A percentile compares a stretch with the other conserved stretches of the same genome.
These are phyloP conservation scores for Drosophila kambysellisi DNA, from an alignment of 2,888 invertebrate genomes.

Conservation along the genomic window DNA sequence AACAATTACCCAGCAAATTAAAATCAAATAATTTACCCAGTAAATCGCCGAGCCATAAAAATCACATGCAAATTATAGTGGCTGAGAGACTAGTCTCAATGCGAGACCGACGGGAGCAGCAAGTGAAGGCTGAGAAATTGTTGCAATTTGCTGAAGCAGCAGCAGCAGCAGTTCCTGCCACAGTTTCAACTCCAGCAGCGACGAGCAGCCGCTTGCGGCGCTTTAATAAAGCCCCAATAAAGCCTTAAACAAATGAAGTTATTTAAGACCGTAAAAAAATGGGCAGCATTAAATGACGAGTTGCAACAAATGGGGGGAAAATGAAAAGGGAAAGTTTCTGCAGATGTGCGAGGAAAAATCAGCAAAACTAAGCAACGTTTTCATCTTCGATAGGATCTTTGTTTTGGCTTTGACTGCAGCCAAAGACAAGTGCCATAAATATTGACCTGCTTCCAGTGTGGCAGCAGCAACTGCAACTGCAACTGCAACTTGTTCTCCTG, in stretches of 20 bases:
- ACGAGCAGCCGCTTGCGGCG: constrained; percentile 51
- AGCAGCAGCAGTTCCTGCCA: constrained; percentile 21
- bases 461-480: not conserved
- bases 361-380: constrained; percentile 9
- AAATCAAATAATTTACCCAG: constrained; percentile 83
- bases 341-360: constrained; percentile 22
- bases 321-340: constrained; percentile 67
- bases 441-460: constrained; percentile 37
- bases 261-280: constrained; percentile 72
- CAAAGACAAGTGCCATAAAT: constrained; percentile 73
- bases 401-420: constrained; percentile 2
- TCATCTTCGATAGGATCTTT: constrained; percentile 21
- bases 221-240: constrained; percentile 60
- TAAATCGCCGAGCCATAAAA: constrained; percentile 80
- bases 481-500: constrained; percentile 38
- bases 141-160: constrained; percentile 61
- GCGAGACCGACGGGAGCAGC: not conserved
- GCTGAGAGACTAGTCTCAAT: constrained; percentile 11
- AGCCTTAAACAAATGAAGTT: constrained; percentile 77
- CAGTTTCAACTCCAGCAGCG: constrained; percentile 18
- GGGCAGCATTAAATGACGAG: constrained; percentile 51
- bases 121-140: constrained; percentile 59
- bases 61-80: constrained; percentile 83
- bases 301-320: constrained; percentile 51
- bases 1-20: constrained; percentile 83